Evolutionary conservation across 2,888 invertebrate species (phyloP), one percentile per base, ranked within the genome.

Genomic region (Tenthredo distinguenda): DNA sequence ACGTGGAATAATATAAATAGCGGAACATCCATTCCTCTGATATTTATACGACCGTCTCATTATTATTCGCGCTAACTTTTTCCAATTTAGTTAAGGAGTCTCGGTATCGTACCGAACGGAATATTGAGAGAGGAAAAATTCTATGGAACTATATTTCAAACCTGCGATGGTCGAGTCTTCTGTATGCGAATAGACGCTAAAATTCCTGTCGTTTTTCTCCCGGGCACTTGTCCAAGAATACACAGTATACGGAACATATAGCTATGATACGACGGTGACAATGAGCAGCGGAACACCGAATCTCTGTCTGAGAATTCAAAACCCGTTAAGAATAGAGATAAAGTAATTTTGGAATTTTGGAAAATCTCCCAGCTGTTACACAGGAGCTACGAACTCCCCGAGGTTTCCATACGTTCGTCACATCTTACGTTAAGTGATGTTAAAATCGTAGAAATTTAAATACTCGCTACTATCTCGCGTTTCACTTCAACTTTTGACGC

Each of bases 141-240:
- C 18, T n/a, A 62, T 7, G 10, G 2, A 26, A 62, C 62, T 26
- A 26, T 62, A 26, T 62, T 26, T 26, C 62, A 26, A 26, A 62
- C 55, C n/a, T 55, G 50, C n/a, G 26, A 21, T 26, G 62, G 62
- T 21, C 62, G 21, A 62, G 9, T 62, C 10, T 26, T 62, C 21
- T 62, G 10, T 62, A n/a, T 18, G 12, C 4, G 68, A 31, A 1
- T 34, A 34, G 62, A 68, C 26, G 18, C 15, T 68, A 31, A 43
- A 74, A 74, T 43, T 74, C 43, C 74, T 74, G 40, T 37, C 15
- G 18, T 43, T 74, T 43, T 74, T 43, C n/a, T 43, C 26, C 43
- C 43, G 74, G 40, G 74, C 74, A 74, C 77, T 31, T n/a, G 50
- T 77, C 77, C 77, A 77, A 77, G 77, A 77, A 55, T 55, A 68